Evolutionary conservation across 2,797 vertebrate species (phyloP).

Genomic region (Sparus aurata): DNA sequence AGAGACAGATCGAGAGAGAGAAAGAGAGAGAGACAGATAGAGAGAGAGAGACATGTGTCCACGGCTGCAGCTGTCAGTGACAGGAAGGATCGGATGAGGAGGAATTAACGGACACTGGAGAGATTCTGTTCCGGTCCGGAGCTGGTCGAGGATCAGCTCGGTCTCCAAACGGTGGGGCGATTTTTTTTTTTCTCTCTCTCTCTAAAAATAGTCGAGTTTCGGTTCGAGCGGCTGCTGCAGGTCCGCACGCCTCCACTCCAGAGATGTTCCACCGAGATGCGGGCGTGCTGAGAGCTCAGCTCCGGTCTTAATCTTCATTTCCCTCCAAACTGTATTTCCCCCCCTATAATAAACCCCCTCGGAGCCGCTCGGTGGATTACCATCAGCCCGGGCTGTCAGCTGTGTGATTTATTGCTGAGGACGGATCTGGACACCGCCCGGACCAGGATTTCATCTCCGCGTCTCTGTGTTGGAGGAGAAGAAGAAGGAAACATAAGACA

Average conservation of each 20-base stretch:
- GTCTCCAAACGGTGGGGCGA: neutral
- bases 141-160: conserved; percentile 26
- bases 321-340: neutral
- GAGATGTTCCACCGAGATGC: neutral
- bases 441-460: conserved; percentile 15
- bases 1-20: no score
- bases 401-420: conserved; percentile 17
- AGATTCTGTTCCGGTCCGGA: conserved; percentile 17
- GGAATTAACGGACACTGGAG: conserved; percentile 21
- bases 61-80: neutral
- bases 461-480: neutral
- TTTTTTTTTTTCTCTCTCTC: neutral
- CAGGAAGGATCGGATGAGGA: neutral
- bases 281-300: neutral
- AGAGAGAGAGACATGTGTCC: no score
- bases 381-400: neutral
- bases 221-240: conserved; percentile 14
- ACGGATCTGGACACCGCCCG: conserved; percentile 66
- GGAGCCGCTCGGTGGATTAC: conserved; percentile 29
- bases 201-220: conserved; percentile 38
- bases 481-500: neutral
- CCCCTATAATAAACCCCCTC: neutral
- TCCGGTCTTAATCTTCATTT: neutral
- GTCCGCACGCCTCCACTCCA: neutral
- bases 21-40: no score